phyloP scores from a whole-genome alignment of 2,888 invertebrate genomes.

The Epirrita christyi region DNA sequence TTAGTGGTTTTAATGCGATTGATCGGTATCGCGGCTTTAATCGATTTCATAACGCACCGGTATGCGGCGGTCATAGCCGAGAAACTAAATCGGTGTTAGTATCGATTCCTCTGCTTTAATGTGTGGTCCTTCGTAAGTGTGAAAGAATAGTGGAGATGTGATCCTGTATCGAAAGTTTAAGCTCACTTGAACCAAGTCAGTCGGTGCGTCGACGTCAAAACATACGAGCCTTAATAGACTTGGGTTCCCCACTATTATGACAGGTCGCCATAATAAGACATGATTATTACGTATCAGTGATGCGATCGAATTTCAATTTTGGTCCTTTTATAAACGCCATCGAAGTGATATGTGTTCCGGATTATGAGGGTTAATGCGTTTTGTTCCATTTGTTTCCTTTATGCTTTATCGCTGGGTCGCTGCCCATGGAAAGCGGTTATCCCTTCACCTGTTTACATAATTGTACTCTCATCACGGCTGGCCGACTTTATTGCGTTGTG shows the following conservation, averaged over 20 bases:
- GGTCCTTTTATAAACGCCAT: constrained; percentile 51
- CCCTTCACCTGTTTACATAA: constrained; percentile 31
- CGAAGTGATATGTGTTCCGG: constrained; percentile 33
- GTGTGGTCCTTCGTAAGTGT: constrained; percentile 68
- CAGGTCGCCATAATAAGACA: constrained; percentile 64
- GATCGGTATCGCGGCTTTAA: constrained; percentile 62
- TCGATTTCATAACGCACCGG: constrained; percentile 63
- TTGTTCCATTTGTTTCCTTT: constrained; percentile 28
- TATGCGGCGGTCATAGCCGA: constrained; percentile 54
- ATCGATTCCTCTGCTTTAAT: constrained; percentile 57
- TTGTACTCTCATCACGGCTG: constrained; percentile 36
- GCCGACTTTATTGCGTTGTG: constrained; percentile 46
- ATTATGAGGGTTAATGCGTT: constrained; percentile 35
- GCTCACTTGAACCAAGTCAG: constrained; percentile 1
- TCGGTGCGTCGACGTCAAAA: constrained; percentile 17
- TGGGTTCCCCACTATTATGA: constrained; percentile 61
- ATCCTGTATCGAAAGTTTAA: constrained; percentile 39
- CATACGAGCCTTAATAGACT: constrained; percentile 43
- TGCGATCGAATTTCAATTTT: constrained; percentile 55
- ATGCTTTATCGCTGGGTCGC: constrained; percentile 21
- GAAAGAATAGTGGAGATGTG: constrained; percentile 53
- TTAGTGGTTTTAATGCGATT: constrained; percentile 62
- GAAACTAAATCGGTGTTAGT: constrained; percentile 59
- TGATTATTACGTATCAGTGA: constrained; percentile 64
- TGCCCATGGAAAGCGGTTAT: constrained; percentile 28